Percentiles rank a stretch among this genome's conserved stretches.
These are phyloP conservation scores for Falco punctatus DNA, from an alignment of 2,113 vertebrate species.

Conservation along the genomic window DNA sequence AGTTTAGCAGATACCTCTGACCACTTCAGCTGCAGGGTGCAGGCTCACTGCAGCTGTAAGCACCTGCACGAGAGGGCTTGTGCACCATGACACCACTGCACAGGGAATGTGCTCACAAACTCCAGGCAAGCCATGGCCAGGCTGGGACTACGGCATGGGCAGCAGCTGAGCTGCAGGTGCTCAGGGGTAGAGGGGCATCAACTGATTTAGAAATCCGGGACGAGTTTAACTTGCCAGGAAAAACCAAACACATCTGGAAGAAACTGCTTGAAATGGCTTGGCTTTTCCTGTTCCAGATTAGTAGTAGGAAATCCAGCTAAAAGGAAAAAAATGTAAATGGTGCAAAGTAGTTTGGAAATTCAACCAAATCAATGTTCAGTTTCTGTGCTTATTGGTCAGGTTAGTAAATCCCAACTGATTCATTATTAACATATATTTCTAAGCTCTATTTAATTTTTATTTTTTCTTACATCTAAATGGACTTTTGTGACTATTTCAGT, in stretches of 20 bases:
- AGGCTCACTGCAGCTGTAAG: accelerated
- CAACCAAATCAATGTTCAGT: neutral
- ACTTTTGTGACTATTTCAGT: neutral
- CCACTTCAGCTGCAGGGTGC: neutral
- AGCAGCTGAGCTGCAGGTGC: neutral
- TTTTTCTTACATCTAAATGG: neutral
- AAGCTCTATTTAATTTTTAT: neutral
- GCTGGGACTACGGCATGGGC: too few relatives aligned
- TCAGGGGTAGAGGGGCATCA: neutral
- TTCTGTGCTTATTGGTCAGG: neutral
- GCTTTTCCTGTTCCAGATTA: neutral
- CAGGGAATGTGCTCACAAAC: accelerated
- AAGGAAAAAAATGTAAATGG: accelerated
- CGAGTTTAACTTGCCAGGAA: neutral
- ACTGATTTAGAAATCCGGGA: neutral
- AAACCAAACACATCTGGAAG: neutral
- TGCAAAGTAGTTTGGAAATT: neutral
- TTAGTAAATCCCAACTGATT: neutral
- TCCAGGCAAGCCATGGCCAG: too few relatives aligned
- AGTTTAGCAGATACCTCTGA: neutral
- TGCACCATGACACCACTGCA: accelerated
- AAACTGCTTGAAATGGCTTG: neutral
- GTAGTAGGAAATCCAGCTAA: neutral
- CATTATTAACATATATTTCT: neutral
- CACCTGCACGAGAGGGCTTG: accelerated